These are phyloP conservation scores for Ammospiza nelsoni DNA, from an alignment of 2,113 vertebrate species.

Conservation along the genomic window DNA sequence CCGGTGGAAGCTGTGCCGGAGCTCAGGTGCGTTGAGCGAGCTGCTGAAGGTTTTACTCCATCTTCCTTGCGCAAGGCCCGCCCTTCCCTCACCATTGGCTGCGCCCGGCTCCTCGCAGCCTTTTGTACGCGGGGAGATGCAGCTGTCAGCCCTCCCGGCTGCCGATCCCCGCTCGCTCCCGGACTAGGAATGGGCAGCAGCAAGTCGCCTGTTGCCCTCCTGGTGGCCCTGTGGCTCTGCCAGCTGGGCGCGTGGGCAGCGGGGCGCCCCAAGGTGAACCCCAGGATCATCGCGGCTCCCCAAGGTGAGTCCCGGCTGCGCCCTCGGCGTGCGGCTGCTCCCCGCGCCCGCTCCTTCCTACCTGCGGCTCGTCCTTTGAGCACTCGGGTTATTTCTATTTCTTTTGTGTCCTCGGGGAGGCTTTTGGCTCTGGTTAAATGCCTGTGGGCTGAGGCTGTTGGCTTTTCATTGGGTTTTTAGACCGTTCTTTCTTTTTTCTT, in stretches of 20 bases:
- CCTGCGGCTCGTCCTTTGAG: neutral
- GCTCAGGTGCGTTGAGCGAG: neutral
- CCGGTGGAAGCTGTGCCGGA: neutral
- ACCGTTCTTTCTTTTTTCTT: neutral
- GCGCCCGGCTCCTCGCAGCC: fast-evolving
- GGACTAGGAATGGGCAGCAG: neutral
- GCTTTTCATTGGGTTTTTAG: neutral
- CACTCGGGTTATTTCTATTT: neutral
- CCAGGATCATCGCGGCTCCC: constrained; percentile 32
- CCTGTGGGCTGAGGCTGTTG: neutral
- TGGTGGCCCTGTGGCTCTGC: neutral
- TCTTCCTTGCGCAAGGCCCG: neutral
- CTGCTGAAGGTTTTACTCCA: fast-evolving
- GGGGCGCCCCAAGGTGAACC: constrained; percentile 34
- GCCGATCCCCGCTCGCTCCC: neutral
- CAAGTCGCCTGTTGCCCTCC: neutral
- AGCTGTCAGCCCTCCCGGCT: neutral
- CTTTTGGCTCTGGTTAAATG: neutral
- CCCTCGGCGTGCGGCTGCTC: neutral
- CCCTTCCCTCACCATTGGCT: neutral
- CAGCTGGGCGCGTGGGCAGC: neutral
- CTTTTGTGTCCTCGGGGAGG: neutral
- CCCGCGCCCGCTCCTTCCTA: neutral
- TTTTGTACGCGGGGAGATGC: neutral
- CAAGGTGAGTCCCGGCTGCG: neutral